Base-by-base conservation (phyloP, 2,113 vertebrate species). In the Engraulis encrasicolus region DNA sequence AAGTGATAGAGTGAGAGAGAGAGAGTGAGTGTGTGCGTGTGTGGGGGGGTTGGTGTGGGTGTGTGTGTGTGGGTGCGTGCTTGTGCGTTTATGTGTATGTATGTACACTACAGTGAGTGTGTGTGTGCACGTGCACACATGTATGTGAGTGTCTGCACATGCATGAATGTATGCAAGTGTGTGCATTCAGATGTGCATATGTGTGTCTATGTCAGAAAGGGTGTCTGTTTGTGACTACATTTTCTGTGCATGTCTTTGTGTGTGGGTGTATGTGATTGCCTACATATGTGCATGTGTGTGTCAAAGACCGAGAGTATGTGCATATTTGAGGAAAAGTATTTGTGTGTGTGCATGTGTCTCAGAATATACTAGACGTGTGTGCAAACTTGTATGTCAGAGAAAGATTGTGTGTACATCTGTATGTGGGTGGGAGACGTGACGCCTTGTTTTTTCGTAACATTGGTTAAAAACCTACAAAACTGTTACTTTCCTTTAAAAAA, bases 241-340 rank as follows among this genome's bases (percentile, higher is more conserved):
- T 52, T 2, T 52, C 12, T 66, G 6, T 66, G 58, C 31, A 11
- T 23, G 58, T 66, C n/a, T 27, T 20, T 66, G 58, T 27, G 58
- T 49, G 77, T 23, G 50, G 23, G 18, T 58, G 52, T 58, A 7
- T 18, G 18, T 20, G 15, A 19, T 6, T 18, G 50, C 14, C 17
- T 54, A 11, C 20, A 19, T 19, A 11, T 15, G 50, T 54, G 50
- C 4, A 15, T 19, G 0, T 54, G 50, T 54, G 50, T 19, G 4
- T 18, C 17, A 20, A 19, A 14, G 6, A 58, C 7, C 37, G 49
- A 85, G 37, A 77, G 31, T 36, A n/a, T 83, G 81, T 9, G 84
- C 88, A 87, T 87, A 50, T 81, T 2, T 85, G 83, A 78, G 0
- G 82, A 78, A 15, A 36, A 78, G 15, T 50, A n/a, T 78, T 49